phyloP scores from a whole-genome alignment of 2,113 vertebrate species.

The Neopipo cinnamomea region DNA sequence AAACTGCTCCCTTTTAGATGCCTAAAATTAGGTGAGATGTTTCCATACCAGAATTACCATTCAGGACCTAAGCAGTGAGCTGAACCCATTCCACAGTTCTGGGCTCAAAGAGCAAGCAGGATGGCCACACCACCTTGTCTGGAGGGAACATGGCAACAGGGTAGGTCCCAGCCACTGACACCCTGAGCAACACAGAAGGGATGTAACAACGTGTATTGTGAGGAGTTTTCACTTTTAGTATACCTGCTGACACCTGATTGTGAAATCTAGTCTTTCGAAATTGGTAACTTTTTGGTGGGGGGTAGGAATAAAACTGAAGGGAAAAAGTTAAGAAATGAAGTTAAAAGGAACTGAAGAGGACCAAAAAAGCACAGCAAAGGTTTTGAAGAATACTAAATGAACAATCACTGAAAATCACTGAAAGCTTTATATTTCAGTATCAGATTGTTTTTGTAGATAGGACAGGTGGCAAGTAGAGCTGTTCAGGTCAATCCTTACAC shows the following conservation, averaged over 20 bases:
- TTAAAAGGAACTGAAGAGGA: neutral
- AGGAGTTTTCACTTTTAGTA: neutral
- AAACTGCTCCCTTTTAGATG: neutral
- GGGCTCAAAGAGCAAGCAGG: accelerated
- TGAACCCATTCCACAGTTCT: neutral
- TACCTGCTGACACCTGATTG: neutral
- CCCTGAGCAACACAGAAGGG: accelerated
- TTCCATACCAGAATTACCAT: neutral
- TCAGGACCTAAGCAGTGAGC: neutral
- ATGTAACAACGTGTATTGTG: neutral
- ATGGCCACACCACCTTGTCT: neutral
- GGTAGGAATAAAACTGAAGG: neutral
- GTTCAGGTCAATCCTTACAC: neutral
- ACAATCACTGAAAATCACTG: neutral
- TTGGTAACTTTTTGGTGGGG: neutral
- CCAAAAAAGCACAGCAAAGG: neutral
- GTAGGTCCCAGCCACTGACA: neutral
- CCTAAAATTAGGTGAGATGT: neutral
- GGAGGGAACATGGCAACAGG: neutral
- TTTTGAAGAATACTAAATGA: neutral
- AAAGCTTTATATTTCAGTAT: neutral
- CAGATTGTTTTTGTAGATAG: neutral
- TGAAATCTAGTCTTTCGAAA: neutral
- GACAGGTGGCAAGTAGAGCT: neutral
- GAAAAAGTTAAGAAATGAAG: neutral